Evolutionary conservation across 2,888 invertebrate species (phyloP), one percentile per base, ranked within the genome.

Genomic region (Chalcosyrphus nemorum): DNA sequence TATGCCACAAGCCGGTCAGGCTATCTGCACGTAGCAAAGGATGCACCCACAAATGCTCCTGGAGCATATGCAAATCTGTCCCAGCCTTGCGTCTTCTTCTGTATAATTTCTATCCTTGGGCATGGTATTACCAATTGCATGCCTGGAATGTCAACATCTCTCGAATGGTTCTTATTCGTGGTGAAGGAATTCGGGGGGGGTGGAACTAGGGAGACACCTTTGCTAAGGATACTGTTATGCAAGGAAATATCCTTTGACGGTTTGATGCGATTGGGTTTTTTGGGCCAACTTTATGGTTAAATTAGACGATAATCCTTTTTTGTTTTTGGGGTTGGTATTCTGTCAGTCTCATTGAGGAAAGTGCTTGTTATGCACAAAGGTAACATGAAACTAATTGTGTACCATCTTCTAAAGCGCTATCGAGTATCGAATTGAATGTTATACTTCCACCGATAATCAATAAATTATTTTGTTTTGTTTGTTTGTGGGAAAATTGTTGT

Each of bases 41-140:
- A 45, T 29, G 7, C 24, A 24, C n/a, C n/a, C 35, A 70, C 47
- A 59, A 15, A 38, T 19, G 57, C 11, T 38, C 21, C 21, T 41
- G 52, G 21, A 43, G 4, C 15, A 43, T 74, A 74, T 74, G 74
- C 63, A 74, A 74, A 74, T 74, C 38, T 35, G n/a, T n/a, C 17
- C 19, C 27, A 41, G 57, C 45, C 11, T 41, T 43, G 43, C 32
- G 13, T 43, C 27, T 54, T 21, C 21, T 24, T 15, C 17, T 9
- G 52, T 27, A 63, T 54, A 63, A 63, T 54, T 63, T 54, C 29
- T 21, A 52, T 63, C 32, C 15, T 15, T 43, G 52, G 43, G 24
- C 24, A 54, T 61, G 29, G 61, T 21, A 54, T 41, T 21, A 54
- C 61, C 72, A 35, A 65, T 45, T 65, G 56, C 56, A 63, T 35